Conservation (phyloP, 2,113 vertebrate genomes). For the Dunckerocampus dactyliophorus region DNA sequence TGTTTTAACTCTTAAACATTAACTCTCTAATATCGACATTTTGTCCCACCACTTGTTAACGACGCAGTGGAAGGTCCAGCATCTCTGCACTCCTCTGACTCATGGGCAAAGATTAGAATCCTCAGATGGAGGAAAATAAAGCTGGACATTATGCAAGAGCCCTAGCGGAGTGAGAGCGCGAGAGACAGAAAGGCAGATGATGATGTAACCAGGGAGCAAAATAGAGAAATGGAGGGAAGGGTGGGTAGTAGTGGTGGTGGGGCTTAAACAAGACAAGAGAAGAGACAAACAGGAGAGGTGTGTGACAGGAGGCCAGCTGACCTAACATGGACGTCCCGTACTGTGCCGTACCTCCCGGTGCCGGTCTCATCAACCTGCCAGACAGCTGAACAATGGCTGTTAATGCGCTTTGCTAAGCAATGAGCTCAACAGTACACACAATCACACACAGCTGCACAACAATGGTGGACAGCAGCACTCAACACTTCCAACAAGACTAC, state of each 20-base stretch:
- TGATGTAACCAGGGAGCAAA: conserved; percentile 63
- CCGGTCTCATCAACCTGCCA: conserved; percentile 8
- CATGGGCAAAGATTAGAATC: conserved; percentile 67
- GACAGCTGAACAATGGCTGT: conserved; percentile 37
- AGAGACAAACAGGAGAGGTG: conserved; percentile 18
- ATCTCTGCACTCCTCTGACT: conserved; percentile 50
- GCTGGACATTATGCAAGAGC: conserved; percentile 69
- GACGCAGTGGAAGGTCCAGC: conserved; percentile 38
- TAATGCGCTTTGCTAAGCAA: conserved; percentile 21
- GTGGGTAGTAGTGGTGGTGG: too few species aligned
- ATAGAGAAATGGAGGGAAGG: conserved; percentile 35
- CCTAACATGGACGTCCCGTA: conserved; percentile 16
- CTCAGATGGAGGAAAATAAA: conserved; percentile 73
- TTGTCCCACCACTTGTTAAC: conserved; percentile 44
- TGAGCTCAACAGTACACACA: conserved; percentile 34
- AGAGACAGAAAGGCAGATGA: conserved; percentile 38
- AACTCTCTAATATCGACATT: not conserved
- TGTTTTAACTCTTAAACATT: too few species aligned
- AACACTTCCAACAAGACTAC: too few species aligned
- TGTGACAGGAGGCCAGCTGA: conserved; percentile 11
- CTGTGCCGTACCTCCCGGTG: conserved; percentile 16
- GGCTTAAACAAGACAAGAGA: conserved; percentile 4
- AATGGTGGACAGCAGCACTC: too few species aligned
- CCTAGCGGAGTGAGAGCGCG: conserved; percentile 32
- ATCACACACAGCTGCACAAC: not conserved